Base-by-base conservation (phyloP, 1,140 invertebrate species). In the Drosophila sucinea region DNA sequence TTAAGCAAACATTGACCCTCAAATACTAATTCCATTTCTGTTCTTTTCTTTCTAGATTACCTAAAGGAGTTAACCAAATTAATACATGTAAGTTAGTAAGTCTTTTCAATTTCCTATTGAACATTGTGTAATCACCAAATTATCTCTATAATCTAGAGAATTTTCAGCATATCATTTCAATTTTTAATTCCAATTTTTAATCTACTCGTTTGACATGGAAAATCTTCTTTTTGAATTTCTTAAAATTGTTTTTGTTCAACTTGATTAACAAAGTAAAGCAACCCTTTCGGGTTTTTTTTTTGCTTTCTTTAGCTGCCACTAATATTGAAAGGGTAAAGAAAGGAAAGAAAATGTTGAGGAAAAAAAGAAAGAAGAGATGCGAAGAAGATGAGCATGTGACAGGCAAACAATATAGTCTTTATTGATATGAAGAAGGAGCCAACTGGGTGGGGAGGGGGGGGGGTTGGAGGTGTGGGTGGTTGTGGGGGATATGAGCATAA, bases 331-430 rank as follows among this genome's bases (percentile, higher is more conserved):
- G 44, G 23, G 23, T 27, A 51, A 47, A 47, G 44, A 25, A 47
- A 51, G 35, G 35, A 38, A 58, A 35, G 32, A 8, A 17, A n/a
- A 33, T n/a, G 64, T 44, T 61, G 38, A 57, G 29, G 17, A 33
- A 58, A 65, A 33, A 58, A 65, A 75, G 65, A 35, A 60, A 44
- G 30, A 64, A 38, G 63, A 54, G 17, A 17, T 17, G 17, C 17
- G 17, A 17, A 17, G 71, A 60, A 76, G 73, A 76, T 77, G 74
- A 65, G 61, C 75, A 77, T 77, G 75, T 77, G 75, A 77, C 75
- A 77, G 61, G 75, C 75, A 77, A 75, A 77, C 75, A 77, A 77
- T 77, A 75, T 77, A 72, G 75, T 75, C 74, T 72, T 77, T 77
- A 77, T 77, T 77, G 75, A 77, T 77, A 68, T 71, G 74, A 25